phyloP scores from a whole-genome alignment of 2,888 invertebrate genomes.

The Thymelicus lineola region DNA sequence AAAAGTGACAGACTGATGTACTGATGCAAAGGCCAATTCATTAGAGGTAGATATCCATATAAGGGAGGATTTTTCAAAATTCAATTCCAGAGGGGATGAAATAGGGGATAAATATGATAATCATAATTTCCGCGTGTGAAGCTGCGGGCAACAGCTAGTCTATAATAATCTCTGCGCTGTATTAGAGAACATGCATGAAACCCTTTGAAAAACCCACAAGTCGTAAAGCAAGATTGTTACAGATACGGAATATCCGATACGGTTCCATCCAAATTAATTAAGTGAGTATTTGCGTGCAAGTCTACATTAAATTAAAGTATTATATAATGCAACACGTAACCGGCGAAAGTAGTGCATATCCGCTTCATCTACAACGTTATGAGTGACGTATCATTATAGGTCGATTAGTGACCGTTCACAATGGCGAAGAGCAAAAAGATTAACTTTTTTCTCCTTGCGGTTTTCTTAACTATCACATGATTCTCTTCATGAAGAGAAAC shows the following conservation, averaged over 20 bases:
- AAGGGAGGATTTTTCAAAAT: no score
- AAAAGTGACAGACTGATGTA: no score
- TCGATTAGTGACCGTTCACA: slow-evolving; percentile 26
- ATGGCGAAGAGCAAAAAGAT: slow-evolving; percentile 8
- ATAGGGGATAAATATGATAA: no score
- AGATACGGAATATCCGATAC: slow-evolving; percentile 22
- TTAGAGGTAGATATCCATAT: no score
- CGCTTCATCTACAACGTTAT: slow-evolving; percentile 50
- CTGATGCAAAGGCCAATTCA: no score
- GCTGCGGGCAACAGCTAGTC: no score
- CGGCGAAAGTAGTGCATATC: slow-evolving; percentile 64
- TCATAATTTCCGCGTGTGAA: no score
- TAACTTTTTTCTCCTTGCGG: slow-evolving; percentile 4
- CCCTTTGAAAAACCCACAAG: not conserved
- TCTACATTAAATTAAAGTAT: slow-evolving; percentile 30
- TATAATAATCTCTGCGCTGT: no score
- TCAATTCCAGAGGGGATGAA: no score
- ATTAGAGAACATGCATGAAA: no score
- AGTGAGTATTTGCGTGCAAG: slow-evolving; percentile 21
- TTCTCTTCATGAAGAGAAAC: not conserved
- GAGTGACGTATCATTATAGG: slow-evolving; percentile 32
- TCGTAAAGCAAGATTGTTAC: slow-evolving; percentile 1
- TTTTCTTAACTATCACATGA: not conserved
- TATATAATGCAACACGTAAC: slow-evolving; percentile 55
- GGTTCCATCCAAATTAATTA: slow-evolving; percentile 27